Evolutionary conservation across 2,888 invertebrate species (phyloP).

Genomic region (Tachina lurida): DNA sequence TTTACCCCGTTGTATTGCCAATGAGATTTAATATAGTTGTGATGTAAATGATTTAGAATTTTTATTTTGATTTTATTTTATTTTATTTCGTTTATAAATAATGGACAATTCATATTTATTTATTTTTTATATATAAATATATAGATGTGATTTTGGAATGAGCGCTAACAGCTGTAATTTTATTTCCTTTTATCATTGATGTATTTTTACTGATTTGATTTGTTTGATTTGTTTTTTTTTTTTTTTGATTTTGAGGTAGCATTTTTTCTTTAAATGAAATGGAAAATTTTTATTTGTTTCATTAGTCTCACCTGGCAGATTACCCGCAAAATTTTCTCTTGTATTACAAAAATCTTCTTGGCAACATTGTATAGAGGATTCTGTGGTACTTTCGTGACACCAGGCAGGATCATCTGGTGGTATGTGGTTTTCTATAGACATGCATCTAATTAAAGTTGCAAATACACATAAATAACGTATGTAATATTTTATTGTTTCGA

Average conservation of each 20-base stretch:
- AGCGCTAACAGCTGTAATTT: slow-evolving; percentile 59
- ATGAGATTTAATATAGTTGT: slow-evolving; percentile 48
- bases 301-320: slow-evolving; percentile 81
- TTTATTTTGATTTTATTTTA: slow-evolving; percentile 37
- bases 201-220: slow-evolving; percentile 54
- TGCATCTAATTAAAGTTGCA: slow-evolving; percentile 84
- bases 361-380: slow-evolving; percentile 85
- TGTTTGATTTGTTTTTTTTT: slow-evolving; percentile 26
- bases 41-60: slow-evolving; percentile 43
- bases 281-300: slow-evolving; percentile 41
- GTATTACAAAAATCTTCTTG: slow-evolving; percentile 88
- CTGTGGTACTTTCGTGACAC: slow-evolving; percentile 84
- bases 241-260: slow-evolving; percentile 56
- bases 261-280: slow-evolving; percentile 37
- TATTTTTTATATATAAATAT: slow-evolving; percentile 17
- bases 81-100: slow-evolving; percentile 13
- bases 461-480: slow-evolving; percentile 63
- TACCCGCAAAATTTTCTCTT: slow-evolving; percentile 81
- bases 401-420: slow-evolving; percentile 86
- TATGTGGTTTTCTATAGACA: slow-evolving; percentile 85
- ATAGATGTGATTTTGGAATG: slow-evolving; percentile 57
- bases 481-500: slow-evolving; percentile 45
- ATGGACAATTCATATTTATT: slow-evolving; percentile 48
- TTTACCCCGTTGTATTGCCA: slow-evolving; percentile 59
- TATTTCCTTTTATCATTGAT: slow-evolving; percentile 50